A percentile compares a stretch with the other conserved stretches of the same genome.
Evolutionary conservation across 2,888 invertebrate genomes (phyloP).

Genomic region (Sipha maydis): DNA sequence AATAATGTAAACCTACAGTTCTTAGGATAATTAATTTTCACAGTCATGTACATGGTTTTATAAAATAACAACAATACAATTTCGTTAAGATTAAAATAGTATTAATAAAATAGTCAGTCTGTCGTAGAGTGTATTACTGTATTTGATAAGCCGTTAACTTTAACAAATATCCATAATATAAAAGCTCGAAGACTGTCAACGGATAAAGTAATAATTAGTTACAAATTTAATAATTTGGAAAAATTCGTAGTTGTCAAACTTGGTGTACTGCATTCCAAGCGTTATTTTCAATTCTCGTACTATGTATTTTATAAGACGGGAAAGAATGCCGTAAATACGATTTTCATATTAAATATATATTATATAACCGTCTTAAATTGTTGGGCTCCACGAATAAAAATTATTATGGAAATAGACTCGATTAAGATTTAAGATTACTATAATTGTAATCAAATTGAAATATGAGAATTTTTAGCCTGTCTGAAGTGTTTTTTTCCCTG

Average conservation of each 20-base stretch:
- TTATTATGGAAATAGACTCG: neutral
- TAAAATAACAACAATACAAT: slow-evolving; percentile 42
- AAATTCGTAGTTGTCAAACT: neutral
- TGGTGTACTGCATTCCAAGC: neutral
- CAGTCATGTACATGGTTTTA: slow-evolving; percentile 44
- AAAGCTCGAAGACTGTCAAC: slow-evolving; percentile 25
- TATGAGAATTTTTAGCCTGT: neutral
- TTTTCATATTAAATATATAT: neutral
- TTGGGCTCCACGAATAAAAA: neutral
- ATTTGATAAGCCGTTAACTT: slow-evolving; percentile 36
- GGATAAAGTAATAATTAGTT: slow-evolving; percentile 4
- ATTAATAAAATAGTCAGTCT: slow-evolving; percentile 58
- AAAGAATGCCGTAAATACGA: neutral
- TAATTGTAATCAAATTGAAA: neutral
- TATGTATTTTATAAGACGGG: neutral
- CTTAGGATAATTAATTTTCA: slow-evolving; percentile 35
- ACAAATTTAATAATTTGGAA: neutral
- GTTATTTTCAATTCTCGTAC: neutral
- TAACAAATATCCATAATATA: slow-evolving; percentile 28
- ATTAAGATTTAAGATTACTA: neutral
- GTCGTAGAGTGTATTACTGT: slow-evolving; percentile 47
- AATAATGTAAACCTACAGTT: slow-evolving; percentile 50
- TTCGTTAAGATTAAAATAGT: slow-evolving; percentile 38
- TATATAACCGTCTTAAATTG: neutral
- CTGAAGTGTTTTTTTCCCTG: neutral